A percentile compares a stretch with the other conserved stretches of the same genome.
Evolutionary conservation across 2,113 vertebrate species (phyloP).

Genomic region (Centrocercus urophasianus): DNA sequence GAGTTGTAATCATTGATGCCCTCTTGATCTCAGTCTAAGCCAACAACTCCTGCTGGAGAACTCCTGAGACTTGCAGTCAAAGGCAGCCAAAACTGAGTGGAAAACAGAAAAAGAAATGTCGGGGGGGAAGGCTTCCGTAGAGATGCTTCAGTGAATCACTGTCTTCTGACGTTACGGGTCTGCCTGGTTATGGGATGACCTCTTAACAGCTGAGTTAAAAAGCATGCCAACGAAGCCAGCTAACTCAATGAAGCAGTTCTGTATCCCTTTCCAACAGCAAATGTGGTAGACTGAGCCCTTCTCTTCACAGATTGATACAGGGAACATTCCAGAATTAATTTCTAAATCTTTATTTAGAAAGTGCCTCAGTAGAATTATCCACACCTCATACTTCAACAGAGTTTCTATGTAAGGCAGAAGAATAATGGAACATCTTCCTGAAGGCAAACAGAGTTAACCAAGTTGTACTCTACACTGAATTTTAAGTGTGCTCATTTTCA

Average conservation of each 20-base stretch:
- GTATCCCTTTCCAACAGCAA: not conserved
- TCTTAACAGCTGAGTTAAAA: not conserved
- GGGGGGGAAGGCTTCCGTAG: not conserved
- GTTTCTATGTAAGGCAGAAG: not conserved
- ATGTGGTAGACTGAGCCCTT: not conserved
- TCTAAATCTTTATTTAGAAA: not conserved
- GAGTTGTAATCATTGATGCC: slow-evolving; percentile 1
- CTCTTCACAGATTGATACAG: slow-evolving; percentile 43
- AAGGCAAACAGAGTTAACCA: not conserved
- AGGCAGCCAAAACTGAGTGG: slow-evolving; percentile 20
- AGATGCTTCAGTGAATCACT: not conserved
- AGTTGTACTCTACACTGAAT: not conserved
- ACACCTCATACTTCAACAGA: not conserved
- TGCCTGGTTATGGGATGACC: not conserved
- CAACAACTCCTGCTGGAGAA: slow-evolving; percentile 26
- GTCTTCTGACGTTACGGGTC: not conserved
- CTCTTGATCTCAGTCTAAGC: slow-evolving; percentile 36
- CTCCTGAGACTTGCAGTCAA: not conserved
- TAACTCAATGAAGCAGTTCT: not conserved
- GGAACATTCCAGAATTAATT: slow-evolving; percentile 37
- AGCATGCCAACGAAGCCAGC: not conserved
- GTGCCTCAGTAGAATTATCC: not conserved
- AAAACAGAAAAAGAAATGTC: slow-evolving; percentile 6
- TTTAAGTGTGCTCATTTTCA: not conserved
- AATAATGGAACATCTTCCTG: not conserved